Conservation (phyloP, 2,888 invertebrate species). For the Barypeithes pellucidus region DNA sequence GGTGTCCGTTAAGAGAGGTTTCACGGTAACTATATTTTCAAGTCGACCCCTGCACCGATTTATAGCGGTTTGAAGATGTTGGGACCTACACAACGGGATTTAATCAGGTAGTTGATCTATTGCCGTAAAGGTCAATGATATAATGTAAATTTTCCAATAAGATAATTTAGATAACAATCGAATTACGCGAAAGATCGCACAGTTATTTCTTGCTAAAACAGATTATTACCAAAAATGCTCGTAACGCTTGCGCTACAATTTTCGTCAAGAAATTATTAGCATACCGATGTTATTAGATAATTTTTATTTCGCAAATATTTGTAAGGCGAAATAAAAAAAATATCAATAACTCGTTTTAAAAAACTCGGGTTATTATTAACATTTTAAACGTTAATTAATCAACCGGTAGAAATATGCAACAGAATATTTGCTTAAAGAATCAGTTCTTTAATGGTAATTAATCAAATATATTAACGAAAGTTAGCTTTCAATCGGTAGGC, state of each 20-base stretch:
- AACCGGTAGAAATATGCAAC: neutral
- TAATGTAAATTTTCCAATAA: too few relatives aligned
- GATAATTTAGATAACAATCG: too few relatives aligned
- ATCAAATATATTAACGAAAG: neutral
- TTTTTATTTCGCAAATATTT: slow-evolving; percentile 24
- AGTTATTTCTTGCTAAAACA: neutral
- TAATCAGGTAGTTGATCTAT: too few relatives aligned
- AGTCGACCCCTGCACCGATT: too few relatives aligned
- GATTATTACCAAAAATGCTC: neutral
- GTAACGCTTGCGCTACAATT: neutral
- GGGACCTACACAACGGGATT: too few relatives aligned
- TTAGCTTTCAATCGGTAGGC: slow-evolving; percentile 4
- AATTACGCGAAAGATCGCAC: too few relatives aligned
- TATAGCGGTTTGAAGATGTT: too few relatives aligned
- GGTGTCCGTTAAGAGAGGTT: too few relatives aligned
- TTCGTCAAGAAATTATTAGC: slow-evolving; percentile 5
- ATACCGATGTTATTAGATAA: slow-evolving; percentile 29
- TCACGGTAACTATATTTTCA: too few relatives aligned
- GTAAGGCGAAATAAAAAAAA: slow-evolving; percentile 21
- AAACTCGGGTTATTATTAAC: slow-evolving; percentile 17
- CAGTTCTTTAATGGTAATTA: slow-evolving; percentile 1
- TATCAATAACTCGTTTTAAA: slow-evolving; percentile 4
- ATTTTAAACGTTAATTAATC: slow-evolving; percentile 8
- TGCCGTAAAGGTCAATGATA: too few relatives aligned
- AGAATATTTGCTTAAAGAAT: slow-evolving; percentile 1